These are phyloP conservation scores for Larimichthys crocea DNA, from an alignment of 2,113 vertebrate species.

Conservation along the genomic window DNA sequence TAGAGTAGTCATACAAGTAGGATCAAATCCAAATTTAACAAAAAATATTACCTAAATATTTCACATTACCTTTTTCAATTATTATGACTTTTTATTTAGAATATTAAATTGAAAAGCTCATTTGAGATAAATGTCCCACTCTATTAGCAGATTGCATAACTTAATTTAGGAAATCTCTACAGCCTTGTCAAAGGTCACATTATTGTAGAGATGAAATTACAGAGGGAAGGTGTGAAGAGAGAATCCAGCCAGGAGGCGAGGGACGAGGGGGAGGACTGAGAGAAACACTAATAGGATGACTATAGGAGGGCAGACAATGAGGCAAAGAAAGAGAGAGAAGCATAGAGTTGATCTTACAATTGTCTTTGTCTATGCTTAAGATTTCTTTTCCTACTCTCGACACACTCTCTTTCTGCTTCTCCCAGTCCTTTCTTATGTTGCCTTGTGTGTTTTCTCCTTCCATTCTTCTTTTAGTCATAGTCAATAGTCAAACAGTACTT, in stretches of 20 bases:
- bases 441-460: neutral
- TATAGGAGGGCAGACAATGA: conserved; percentile 59
- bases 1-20: neutral
- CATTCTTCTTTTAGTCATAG: neutral
- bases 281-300: conserved; percentile 54
- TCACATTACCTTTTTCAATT: neutral
- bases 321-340: conserved; percentile 51
- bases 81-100: neutral
- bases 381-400: conserved; percentile 9
- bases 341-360: conserved; percentile 47
- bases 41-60: neutral
- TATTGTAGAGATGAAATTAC: neutral
- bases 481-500: neutral
- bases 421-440: neutral
- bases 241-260: conserved; percentile 42
- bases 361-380: conserved; percentile 18
- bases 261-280: conserved; percentile 21
- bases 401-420: neutral
- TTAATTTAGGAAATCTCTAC: neutral
- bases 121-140: neutral
- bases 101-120: neutral
- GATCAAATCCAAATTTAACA: neutral
- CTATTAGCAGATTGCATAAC: neutral
- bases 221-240: neutral
- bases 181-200: conserved; percentile 1